Evolutionary conservation across 2,797 vertebrate species (phyloP).

Genomic region (Malurus splendens): DNA sequence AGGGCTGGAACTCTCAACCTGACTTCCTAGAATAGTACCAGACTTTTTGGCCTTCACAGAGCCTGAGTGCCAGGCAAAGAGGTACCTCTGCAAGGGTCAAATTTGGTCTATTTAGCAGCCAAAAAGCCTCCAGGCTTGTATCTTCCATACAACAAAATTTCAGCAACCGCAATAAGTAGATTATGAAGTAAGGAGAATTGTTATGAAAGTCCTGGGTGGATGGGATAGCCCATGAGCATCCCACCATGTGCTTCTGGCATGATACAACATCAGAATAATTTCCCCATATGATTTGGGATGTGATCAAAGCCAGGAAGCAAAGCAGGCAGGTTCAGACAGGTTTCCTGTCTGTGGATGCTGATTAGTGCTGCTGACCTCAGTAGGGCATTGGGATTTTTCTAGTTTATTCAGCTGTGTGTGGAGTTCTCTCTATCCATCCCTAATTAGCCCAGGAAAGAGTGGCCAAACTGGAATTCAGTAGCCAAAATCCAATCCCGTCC

Average conservation of each 20-base stretch:
- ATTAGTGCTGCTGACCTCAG: not conserved
- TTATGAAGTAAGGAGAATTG: not conserved
- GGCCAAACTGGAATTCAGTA: not conserved
- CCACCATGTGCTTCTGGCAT: not conserved
- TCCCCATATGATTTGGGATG: not conserved
- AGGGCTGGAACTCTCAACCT: not conserved
- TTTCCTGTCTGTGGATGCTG: not conserved
- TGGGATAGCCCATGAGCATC: not conserved
- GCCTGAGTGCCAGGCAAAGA: not conserved
- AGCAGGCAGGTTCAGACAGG: not conserved
- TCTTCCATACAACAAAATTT: not conserved
- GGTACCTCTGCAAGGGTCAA: not conserved
- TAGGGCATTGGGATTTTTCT: not conserved
- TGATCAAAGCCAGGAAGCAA: not conserved
- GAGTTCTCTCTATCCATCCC: not conserved
- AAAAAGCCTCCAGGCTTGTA: not conserved
- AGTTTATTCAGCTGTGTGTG: not conserved
- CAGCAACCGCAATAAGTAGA: not conserved
- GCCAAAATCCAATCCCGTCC: not conserved
- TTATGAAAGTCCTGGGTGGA: not conserved
- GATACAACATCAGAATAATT: not conserved
- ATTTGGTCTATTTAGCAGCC: not conserved
- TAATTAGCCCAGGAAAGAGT: not conserved
- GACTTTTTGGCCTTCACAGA: not conserved
- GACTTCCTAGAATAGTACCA: not conserved